phyloP scores from a whole-genome alignment of 2,797 vertebrate genomes.

The Rhabdomys pumilio region DNA sequence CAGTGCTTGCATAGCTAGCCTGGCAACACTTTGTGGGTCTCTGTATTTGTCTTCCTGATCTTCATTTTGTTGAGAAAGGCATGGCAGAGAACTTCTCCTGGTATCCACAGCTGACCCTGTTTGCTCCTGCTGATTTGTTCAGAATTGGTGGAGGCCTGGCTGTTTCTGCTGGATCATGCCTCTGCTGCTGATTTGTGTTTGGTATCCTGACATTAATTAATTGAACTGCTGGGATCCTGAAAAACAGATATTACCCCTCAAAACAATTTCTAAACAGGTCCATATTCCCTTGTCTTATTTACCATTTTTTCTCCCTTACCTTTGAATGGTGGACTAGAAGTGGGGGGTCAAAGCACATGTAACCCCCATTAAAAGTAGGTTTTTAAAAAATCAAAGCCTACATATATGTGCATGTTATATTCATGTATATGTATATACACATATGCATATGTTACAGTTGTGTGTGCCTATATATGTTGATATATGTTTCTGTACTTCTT shows the following conservation, averaged over 20 bases:
- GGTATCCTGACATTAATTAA: background rate
- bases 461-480: background rate
- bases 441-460: background rate
- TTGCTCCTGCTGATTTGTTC: background rate
- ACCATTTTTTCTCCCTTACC: background rate
- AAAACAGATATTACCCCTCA: background rate
- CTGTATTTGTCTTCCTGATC: background rate
- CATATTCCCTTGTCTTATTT: background rate
- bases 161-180: background rate
- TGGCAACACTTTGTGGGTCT: background rate
- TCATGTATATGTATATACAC: background rate
- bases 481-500: conserved; percentile 10
- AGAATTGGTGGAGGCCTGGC: background rate
- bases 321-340: background rate
- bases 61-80: background rate
- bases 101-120: background rate
- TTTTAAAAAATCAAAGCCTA: background rate
- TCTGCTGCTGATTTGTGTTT: background rate
- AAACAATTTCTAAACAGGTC: background rate
- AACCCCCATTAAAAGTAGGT: background rate
- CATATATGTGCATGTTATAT: background rate
- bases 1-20: background rate
- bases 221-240: background rate
- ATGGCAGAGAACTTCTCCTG: background rate
- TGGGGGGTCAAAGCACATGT: background rate